phyloP scores from a whole-genome alignment of 1,140 invertebrate genomes.

The Pogonus chalceus region DNA sequence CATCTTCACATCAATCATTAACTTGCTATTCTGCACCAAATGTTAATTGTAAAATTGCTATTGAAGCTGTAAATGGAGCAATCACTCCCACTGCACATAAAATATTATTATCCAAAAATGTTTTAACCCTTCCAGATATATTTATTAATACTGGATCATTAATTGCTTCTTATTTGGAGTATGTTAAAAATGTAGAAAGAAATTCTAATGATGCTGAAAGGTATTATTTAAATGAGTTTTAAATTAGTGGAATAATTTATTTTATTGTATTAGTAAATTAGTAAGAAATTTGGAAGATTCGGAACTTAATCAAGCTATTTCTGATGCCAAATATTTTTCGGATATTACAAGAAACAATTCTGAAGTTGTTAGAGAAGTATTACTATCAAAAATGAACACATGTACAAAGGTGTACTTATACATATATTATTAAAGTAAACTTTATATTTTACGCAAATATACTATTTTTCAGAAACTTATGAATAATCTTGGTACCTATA shows the following conservation, averaged over 20 bases:
- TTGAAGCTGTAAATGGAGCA: slow-evolving; percentile 83
- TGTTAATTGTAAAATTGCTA: slow-evolving; percentile 43
- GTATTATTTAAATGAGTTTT: background rate
- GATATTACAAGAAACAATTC: slow-evolving; percentile 1
- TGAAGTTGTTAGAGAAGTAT: background rate
- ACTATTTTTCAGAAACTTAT: slow-evolving; percentile 59
- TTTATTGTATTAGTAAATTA: background rate
- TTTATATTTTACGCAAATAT: background rate
- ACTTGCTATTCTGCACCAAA: slow-evolving; percentile 62
- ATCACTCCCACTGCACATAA: slow-evolving; percentile 73
- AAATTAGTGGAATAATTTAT: background rate
- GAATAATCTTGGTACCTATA: slow-evolving; percentile 75
- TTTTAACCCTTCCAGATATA: slow-evolving; percentile 77
- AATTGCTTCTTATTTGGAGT: slow-evolving; percentile 88
- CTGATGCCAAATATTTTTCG: slow-evolving; percentile 12
- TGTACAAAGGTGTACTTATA: background rate
- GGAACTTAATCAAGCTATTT: background rate
- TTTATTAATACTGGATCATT: slow-evolving; percentile 80
- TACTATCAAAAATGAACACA: background rate
- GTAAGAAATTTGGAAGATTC: background rate
- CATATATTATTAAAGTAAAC: background rate
- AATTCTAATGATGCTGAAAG: slow-evolving; percentile 21
- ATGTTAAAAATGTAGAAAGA: slow-evolving; percentile 28
- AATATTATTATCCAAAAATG: slow-evolving; percentile 55
- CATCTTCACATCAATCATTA: slow-evolving; percentile 75